phyloP scores from a whole-genome alignment of 2,113 vertebrate genomes.

The Leptocoma aspasia region DNA sequence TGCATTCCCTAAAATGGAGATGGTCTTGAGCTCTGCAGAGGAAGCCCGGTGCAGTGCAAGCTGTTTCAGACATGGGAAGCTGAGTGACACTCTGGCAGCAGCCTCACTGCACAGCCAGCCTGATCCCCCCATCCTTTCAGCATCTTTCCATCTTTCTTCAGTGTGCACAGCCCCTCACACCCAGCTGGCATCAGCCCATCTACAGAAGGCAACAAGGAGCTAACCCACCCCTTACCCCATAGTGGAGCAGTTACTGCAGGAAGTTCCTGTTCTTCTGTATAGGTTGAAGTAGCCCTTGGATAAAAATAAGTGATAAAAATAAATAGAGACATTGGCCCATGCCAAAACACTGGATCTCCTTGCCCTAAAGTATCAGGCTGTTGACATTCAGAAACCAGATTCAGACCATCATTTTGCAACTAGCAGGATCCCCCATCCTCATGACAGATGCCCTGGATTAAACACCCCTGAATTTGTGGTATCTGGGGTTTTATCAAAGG shows the following conservation, averaged over 20 bases:
- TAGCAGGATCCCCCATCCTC: not conserved
- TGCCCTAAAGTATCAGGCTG: not conserved
- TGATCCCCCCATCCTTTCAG: not conserved
- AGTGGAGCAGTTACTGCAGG: not conserved
- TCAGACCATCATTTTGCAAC: not conserved
- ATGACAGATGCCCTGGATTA: not conserved
- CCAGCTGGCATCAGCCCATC: not conserved
- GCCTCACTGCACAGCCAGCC: not conserved
- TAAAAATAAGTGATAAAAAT: constrained; percentile 24
- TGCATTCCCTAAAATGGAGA: not conserved
- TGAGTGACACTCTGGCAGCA: not conserved
- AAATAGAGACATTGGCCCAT: not conserved
- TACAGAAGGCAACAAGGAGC: not conserved
- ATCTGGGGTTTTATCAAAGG: constrained; percentile 23
- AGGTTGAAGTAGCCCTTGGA: not conserved
- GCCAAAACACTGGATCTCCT: not conserved
- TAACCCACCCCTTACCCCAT: not conserved
- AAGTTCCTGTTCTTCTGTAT: not conserved
- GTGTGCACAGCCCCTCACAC: accelerated
- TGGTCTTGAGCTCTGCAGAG: not conserved
- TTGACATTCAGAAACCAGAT: not conserved
- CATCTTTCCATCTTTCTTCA: not conserved
- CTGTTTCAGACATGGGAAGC: not conserved
- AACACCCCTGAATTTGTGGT: not conserved
- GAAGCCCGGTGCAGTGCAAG: not conserved